Percentiles rank a stretch among this genome's conserved stretches.
Conservation (phyloP, 2,113 vertebrate genomes). For the Eulemur macaco region DNA sequence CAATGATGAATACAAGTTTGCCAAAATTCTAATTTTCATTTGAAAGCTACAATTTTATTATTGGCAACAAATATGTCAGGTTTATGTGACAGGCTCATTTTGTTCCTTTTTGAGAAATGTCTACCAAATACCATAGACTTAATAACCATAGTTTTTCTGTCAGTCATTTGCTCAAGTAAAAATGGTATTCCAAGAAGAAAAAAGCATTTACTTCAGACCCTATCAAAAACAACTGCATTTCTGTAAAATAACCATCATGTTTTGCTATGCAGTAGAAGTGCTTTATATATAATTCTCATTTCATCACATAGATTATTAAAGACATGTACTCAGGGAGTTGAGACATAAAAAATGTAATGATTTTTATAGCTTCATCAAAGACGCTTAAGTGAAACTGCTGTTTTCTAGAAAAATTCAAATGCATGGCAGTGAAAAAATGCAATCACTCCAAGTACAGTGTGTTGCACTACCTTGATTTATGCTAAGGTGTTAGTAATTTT, state of each 20-base stretch:
- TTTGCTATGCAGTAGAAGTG: neutral
- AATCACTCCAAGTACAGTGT: neutral
- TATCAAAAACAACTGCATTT: neutral
- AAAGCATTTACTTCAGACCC: neutral
- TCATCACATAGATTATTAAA: neutral
- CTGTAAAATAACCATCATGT: neutral
- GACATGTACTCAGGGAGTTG: neutral
- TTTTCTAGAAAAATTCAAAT: neutral
- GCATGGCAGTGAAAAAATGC: neutral
- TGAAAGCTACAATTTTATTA: constrained; percentile 23
- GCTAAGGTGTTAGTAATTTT: neutral
- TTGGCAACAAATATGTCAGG: constrained; percentile 41
- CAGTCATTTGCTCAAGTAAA: neutral
- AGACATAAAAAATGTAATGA: neutral
- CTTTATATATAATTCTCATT: neutral
- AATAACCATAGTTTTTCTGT: neutral
- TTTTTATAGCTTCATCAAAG: neutral
- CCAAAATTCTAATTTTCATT: constrained; percentile 31
- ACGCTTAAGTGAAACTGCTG: neutral
- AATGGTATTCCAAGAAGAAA: neutral
- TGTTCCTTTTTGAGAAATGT: constrained; percentile 31
- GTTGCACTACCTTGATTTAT: neutral
- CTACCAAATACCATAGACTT: neutral
- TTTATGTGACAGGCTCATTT: neutral
- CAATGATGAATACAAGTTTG: neutral